Evolutionary conservation across 2,797 vertebrate genomes (phyloP), one percentile per base, ranked within the genome.

Genomic region (Sphaeramia orbicularis): DNA sequence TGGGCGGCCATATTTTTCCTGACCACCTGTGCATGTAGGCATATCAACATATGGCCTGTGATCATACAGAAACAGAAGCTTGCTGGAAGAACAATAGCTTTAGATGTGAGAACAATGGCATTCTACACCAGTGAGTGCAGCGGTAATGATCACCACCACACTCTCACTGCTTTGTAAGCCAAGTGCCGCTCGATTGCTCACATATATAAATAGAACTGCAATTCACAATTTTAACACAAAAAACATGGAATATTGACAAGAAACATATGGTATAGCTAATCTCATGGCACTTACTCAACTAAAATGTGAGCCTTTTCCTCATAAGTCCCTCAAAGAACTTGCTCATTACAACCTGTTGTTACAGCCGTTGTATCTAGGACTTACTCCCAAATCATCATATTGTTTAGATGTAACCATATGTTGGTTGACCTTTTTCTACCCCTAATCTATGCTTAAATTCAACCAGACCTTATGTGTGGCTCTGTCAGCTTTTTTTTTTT

Each of bases 11-110:
- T 8, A 32, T 32, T 32, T 32, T 7, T 32, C 30, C 30, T 32
- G 30, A 32, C 6, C 1, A 9, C 30, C 30, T 7, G 30, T 32
- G 30, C 30, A 7, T 32, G 7, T 32, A 32, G 30, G 7, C 30
- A 32, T 85, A 74, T 78, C 80, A 83, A 57, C 85, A 90, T 91
- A 90, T 85, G 87, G 86, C 50, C 53, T 65, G 56, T 59, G 52
- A 80, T 83, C 54, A 45, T 81, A 71, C 69, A 70, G 65, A 79
- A 69, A 70, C 61, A 71, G 57, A 63, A 62, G 58, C 67, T 58
- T 36, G 65, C 18, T 66, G 63, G 44, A n/a, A 70, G 78, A 82
- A 86, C 70, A 88, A 84, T 67, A 61, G 55, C 72, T 72, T 47
- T 8, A 10, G 40, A 63, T 35, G 48, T 32, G 36, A 81, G 73